A percentile compares a stretch with the other conserved stretches of the same genome.
These are phyloP conservation scores for Oikopleura dioica DNA, from an alignment of 23 tunicate genomes.

Conservation along the genomic window DNA sequence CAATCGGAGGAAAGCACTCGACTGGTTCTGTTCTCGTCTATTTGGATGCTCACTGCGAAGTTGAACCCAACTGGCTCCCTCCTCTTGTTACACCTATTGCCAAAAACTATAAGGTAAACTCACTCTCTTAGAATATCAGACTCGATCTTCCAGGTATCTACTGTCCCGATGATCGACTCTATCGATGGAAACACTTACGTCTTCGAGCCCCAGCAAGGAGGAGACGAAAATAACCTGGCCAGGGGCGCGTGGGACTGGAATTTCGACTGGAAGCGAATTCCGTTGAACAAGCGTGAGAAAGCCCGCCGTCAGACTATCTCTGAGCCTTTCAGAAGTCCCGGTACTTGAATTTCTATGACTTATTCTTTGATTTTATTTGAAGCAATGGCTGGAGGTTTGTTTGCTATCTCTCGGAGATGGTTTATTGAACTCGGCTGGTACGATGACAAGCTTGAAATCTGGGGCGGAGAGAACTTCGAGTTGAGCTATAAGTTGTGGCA, in stretches of 20 bases:
- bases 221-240: slow-evolving; percentile 66
- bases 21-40: slow-evolving; percentile 34
- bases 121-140: too few relatives aligned
- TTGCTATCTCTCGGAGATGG: slow-evolving; percentile 56
- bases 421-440: slow-evolving; percentile 70
- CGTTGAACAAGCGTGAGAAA: slow-evolving; percentile 59
- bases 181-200: not conserved
- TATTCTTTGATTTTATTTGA: slow-evolving; percentile 31
- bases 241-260: slow-evolving; percentile 99
- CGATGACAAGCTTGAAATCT: slow-evolving; percentile 65
- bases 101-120: not conserved
- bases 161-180: not conserved
- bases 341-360: not conserved
- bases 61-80: slow-evolving; percentile 85
- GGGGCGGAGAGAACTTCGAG: slow-evolving; percentile 99
- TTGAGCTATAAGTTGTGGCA: slow-evolving; percentile 90
- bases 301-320: slow-evolving; percentile 24
- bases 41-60: slow-evolving; percentile 98
- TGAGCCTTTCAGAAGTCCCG: slow-evolving; percentile 46
- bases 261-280: slow-evolving; percentile 77
- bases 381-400: slow-evolving; percentile 98
- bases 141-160: too few relatives aligned
- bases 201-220: slow-evolving; percentile 21
- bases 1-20: slow-evolving; percentile 83
- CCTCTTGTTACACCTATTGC: slow-evolving; percentile 64